phyloP scores from a whole-genome alignment of 1,140 invertebrate species.

The Caenorhabditis elegans region WBcel235 BX284603.4:11870001-11870500 shows the following conservation, averaged over 20 bases:
- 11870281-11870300: conserved; percentile 24
- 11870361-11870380: too few species aligned
- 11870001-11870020: not conserved
- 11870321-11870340: not conserved
- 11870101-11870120: not conserved
- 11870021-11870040: not conserved
- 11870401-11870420: too few species aligned
- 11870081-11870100: not conserved
- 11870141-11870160: too few species aligned
- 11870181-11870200: not conserved
- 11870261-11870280: not conserved
- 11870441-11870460: too few species aligned
- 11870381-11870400: too few species aligned
- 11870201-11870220: conserved; percentile 17
- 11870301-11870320: not conserved
- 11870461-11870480: too few species aligned
- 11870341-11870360: too few species aligned
- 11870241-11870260: not conserved
- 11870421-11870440: too few species aligned
- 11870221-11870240: not conserved
- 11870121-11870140: not conserved
- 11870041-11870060: conserved; percentile 19
- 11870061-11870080: conserved; percentile 2
- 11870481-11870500: too few species aligned
- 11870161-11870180: too few species aligned